Base-by-base conservation (phyloP, 2,113 vertebrate genomes). In the Cranoglanis bouderius region DNA sequence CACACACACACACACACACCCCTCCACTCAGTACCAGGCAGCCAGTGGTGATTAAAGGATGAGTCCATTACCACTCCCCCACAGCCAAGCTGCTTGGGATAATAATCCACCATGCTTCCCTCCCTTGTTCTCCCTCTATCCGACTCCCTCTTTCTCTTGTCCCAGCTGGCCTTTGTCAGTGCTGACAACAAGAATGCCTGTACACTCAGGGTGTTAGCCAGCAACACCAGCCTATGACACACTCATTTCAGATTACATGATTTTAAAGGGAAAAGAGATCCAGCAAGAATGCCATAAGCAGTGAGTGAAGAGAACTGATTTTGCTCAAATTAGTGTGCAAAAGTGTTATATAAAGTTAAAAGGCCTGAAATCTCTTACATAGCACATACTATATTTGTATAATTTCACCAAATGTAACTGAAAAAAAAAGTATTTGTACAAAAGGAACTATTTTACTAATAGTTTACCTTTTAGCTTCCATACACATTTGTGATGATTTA, bases 121-220 rank as follows among this genome's bases (percentile, higher is more conserved):
- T 85, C 46, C 46, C 46, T 90, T 94, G 90, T 88, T 88, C 87
- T 90, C 89, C 55, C 90, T 83, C 88, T 51, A 89, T 82, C 86
- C 84, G 88, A 26, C 83, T 70, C 85, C 85, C 90, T 63, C 72
- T 88, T 87, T 92, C 90, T 90, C 67, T 85, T 87, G 91, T 93
- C 94, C 95, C 96, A 96, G 97, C 96, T 97, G 96, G 95, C 95
- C 96, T 82, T 95, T 95, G 94, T 95, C 96, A 93, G 87, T 67
- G 93, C 95, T 96, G 96, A 97, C 96, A 95, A 12, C 91, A 95
- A 94, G 96, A 96, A 96, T 96, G 96, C 49, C 89, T 75, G 12
- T 92, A 91, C 90, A 83, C 92, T 65, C 92, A 29, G 46, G 85
- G 90, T 89, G 84, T 80, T 82, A 63, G 67, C 65, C 67, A 74